Conservation (phyloP, 1,140 invertebrate species). For the Drosophila bocqueti region DNA sequence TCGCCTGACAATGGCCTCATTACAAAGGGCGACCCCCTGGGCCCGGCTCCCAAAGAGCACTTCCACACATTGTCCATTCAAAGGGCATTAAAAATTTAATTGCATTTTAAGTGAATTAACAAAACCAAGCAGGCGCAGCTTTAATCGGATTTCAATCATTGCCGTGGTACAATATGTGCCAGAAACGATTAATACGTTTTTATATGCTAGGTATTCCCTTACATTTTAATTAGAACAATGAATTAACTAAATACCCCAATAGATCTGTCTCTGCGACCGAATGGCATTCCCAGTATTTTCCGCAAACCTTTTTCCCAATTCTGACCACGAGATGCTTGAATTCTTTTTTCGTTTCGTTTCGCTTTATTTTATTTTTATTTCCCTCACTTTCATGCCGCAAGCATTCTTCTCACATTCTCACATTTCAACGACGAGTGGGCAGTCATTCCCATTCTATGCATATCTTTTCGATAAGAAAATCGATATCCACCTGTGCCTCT, state of each 20-base stretch:
- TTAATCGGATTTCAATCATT: conserved; percentile 27
- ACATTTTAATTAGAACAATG: conserved; percentile 7
- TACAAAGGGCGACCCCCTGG: conserved; percentile 28
- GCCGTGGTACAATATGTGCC: too few relatives aligned
- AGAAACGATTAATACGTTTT: neutral
- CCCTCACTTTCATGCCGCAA: neutral
- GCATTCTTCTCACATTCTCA: conserved; percentile 1
- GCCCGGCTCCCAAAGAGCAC: neutral
- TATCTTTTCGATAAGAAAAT: conserved; percentile 4
- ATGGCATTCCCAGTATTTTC: neutral
- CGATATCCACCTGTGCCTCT: conserved; percentile 9
- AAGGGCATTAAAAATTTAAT: conserved; percentile 45
- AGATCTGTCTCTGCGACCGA: neutral
- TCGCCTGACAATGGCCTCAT: conserved; percentile 44
- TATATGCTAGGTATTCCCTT: neutral
- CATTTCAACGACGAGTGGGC: neutral
- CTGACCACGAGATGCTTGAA: neutral
- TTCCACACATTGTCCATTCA: conserved; percentile 39
- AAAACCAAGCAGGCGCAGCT: conserved; percentile 16
- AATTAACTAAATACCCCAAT: neutral
- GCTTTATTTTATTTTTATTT: conserved; percentile 7
- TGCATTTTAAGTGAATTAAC: conserved; percentile 45
- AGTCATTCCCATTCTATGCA: conserved; percentile 1
- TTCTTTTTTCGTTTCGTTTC: neutral
- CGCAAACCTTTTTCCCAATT: neutral